Evolutionary conservation across 1,140 invertebrate species (phyloP).

Genomic region (Brachionus plicatilis): DNA sequence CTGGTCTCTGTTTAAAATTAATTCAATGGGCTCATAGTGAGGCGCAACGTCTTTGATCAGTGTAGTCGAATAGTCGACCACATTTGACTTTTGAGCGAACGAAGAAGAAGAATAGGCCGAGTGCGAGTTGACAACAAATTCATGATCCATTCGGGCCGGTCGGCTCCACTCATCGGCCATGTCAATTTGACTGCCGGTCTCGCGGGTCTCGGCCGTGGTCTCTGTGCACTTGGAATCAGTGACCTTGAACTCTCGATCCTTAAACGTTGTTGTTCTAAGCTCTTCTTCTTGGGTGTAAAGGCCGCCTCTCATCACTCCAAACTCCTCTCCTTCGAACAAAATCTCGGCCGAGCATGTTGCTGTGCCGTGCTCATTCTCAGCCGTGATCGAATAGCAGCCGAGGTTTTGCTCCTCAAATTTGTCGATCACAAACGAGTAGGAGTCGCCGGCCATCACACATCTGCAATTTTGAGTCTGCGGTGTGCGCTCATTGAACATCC

Average conservation of each 20-base stretch:
- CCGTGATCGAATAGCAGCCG: conserved; percentile 22
- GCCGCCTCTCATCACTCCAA: neutral
- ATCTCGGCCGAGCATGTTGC: conserved; percentile 37
- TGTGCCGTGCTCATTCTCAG: conserved; percentile 21
- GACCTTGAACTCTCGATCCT: neutral
- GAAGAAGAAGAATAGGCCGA: neutral
- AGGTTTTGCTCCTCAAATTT: conserved; percentile 24
- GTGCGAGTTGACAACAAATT: neutral
- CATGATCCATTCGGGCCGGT: neutral
- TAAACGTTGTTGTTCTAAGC: neutral
- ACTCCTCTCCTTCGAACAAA: conserved; percentile 28
- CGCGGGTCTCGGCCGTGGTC: neutral
- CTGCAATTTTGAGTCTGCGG: conserved; percentile 16
- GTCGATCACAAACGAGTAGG: conserved; percentile 31
- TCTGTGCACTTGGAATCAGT: neutral
- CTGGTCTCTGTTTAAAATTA: conserved; percentile 21
- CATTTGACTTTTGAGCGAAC: neutral
- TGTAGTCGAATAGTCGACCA: conserved; percentile 38
- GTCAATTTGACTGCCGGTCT: neutral
- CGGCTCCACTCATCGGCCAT: neutral
- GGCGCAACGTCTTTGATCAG: neutral
- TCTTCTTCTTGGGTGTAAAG: neutral
- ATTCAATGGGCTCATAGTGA: conserved; percentile 16
- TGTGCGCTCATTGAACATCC: conserved; percentile 23
- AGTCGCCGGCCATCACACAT: conserved; percentile 34